These are phyloP conservation scores for Melipona quadrifasciata DNA, from an alignment of 1,140 invertebrate genomes.

Conservation along the genomic window DNA sequence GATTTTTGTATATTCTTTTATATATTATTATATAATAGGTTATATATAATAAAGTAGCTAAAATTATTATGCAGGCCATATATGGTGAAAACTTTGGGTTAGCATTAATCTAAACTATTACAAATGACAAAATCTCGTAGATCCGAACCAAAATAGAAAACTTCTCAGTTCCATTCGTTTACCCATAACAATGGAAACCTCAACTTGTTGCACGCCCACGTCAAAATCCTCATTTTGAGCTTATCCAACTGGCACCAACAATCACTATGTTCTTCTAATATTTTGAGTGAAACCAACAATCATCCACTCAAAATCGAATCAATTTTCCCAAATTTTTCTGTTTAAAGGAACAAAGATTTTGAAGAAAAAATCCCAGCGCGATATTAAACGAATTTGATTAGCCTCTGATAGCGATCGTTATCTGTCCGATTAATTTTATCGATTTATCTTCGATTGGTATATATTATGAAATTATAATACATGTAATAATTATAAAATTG, in stretches of 20 bases:
- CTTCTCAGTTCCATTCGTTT: too few species aligned
- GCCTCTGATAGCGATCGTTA: not conserved
- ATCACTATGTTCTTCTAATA: not conserved
- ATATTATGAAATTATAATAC: not conserved
- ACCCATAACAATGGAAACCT: not conserved
- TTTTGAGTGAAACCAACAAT: not conserved
- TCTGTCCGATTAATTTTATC: slow-evolving; percentile 30
- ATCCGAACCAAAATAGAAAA: not conserved
- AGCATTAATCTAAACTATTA: too few species aligned
- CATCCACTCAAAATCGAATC: not conserved
- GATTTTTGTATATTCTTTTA: not conserved
- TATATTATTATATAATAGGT: not conserved
- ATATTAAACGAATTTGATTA: not conserved
- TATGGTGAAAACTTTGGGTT: too few species aligned
- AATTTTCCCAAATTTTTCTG: too few species aligned
- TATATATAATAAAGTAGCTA: too few species aligned
- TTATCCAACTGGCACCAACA: too few species aligned
- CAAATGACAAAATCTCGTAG: not conserved
- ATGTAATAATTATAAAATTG: too few species aligned
- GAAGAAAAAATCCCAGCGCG: slow-evolving; percentile 2
- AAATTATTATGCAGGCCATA: too few species aligned
- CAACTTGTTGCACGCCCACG: slow-evolving; percentile 24
- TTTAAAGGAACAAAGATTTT: too few species aligned
- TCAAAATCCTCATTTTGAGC: not conserved
- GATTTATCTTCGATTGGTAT: not conserved